A percentile compares a stretch with the other conserved stretches of the same genome.
Evolutionary conservation across 2,797 vertebrate genomes (phyloP).

Genomic region (Sebastes hubbsi): DNA sequence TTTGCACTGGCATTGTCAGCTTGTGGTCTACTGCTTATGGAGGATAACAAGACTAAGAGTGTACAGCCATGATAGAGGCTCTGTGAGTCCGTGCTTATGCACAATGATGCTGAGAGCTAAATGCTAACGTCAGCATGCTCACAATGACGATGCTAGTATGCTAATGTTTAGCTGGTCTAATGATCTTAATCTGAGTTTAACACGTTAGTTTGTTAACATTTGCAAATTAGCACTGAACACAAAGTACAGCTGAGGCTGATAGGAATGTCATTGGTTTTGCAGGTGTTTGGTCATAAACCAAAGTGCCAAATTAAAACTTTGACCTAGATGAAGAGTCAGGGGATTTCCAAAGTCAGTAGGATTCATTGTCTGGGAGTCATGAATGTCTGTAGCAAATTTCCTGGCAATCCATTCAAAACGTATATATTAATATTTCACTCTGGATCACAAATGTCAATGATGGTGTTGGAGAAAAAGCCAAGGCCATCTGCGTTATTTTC

Average conservation of each 20-base stretch:
- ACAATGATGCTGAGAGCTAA: background rate
- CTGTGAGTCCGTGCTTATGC: background rate
- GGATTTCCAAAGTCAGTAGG: too few relatives aligned
- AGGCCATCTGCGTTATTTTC: too few relatives aligned
- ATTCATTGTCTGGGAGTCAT: background rate
- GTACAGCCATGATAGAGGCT: background rate
- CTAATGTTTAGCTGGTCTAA: background rate
- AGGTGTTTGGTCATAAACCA: background rate
- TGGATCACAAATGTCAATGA: background rate
- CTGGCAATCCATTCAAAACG: background rate
- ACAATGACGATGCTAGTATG: background rate
- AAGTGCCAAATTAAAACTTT: too few relatives aligned
- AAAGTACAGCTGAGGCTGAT: background rate
- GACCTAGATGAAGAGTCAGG: too few relatives aligned
- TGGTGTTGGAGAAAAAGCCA: background rate
- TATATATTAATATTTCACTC: background rate
- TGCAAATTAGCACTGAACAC: background rate
- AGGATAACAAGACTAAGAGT: background rate
- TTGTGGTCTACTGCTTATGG: background rate
- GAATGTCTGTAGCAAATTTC: background rate
- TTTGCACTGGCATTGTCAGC: background rate
- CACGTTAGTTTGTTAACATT: background rate
- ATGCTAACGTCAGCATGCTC: background rate
- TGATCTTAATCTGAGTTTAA: background rate
- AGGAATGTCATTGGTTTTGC: background rate